Evolutionary conservation across 37 sponge, comb jelly and placozoan genomes (phyloP).

Genomic region (Sycon ciliatum): DNA sequence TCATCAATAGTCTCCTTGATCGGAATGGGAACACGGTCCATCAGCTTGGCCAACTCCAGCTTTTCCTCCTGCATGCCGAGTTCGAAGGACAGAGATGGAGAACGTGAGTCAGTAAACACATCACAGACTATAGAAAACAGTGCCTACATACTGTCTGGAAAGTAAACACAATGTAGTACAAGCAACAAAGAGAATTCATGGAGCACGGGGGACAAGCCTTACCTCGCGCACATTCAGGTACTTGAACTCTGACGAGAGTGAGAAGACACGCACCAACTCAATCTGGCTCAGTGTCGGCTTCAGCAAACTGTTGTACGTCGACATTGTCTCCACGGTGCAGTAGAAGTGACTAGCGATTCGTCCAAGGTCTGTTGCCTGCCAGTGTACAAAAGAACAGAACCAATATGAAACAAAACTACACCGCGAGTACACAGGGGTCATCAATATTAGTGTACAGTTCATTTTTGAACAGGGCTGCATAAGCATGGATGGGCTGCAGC

Average conservation of each 20-base stretch:
- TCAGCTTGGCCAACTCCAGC: conserved; percentile 76
- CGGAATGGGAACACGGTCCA: conserved; percentile 91
- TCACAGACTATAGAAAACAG: neutral
- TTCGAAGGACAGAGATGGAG: neutral
- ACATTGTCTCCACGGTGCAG: conserved; percentile 78
- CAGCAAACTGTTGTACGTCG: conserved; percentile 87
- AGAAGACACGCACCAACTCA: conserved; percentile 91
- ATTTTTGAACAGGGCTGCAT: neutral
- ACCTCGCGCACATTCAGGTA: conserved; percentile 92
- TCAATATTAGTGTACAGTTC: too few species aligned
- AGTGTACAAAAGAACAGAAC: neutral
- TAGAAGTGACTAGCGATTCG: conserved; percentile 98
- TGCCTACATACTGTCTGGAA: neutral
- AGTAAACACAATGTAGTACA: neutral
- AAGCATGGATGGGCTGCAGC: neutral
- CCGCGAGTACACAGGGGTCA: neutral
- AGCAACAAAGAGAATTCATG: neutral
- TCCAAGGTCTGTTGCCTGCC: conserved; percentile 87
- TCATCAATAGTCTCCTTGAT: conserved; percentile 97
- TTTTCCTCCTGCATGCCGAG: conserved; percentile 98
- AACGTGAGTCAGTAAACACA: neutral
- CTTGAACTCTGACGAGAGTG: conserved; percentile 94
- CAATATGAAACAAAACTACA: neutral
- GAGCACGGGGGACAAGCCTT: neutral
- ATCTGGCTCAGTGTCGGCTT: conserved; percentile 93